These are phyloP conservation scores for Pristionchus pacificus DNA, from an alignment of 1,140 invertebrate species.

Conservation along the genomic window DNA sequence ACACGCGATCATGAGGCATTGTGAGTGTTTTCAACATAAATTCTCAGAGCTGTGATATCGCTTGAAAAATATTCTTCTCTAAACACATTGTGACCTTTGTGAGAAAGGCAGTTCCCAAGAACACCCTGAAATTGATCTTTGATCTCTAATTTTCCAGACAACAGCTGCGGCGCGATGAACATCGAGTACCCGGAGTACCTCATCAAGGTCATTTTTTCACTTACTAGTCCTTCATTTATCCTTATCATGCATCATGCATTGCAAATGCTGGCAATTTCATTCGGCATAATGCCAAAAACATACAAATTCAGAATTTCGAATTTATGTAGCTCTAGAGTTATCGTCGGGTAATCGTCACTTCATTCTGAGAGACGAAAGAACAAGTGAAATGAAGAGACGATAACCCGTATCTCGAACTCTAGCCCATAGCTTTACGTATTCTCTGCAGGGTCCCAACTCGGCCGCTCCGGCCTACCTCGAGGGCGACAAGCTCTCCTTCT, in stretches of 20 bases:
- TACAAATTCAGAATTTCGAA: too few relatives aligned
- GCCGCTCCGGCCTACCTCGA: slow-evolving; percentile 28
- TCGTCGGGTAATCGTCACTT: too few relatives aligned
- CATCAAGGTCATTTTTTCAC: too few relatives aligned
- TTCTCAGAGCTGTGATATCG: background rate
- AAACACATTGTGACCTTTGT: background rate
- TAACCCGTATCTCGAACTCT: too few relatives aligned
- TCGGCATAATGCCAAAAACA: too few relatives aligned
- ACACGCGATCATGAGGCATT: background rate
- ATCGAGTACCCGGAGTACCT: slow-evolving; percentile 37
- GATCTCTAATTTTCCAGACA: slow-evolving; percentile 14
- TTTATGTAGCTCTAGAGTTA: too few relatives aligned
- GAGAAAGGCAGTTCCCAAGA: background rate
- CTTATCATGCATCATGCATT: too few relatives aligned
- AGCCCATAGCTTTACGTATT: too few relatives aligned
- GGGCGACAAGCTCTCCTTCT: slow-evolving; percentile 25
- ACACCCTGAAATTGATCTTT: background rate
- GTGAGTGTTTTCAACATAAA: background rate
- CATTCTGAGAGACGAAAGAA: too few relatives aligned
- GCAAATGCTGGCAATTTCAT: background rate
- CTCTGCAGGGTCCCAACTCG: slow-evolving; percentile 10
- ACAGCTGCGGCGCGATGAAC: slow-evolving; percentile 34
- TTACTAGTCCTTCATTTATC: too few relatives aligned
- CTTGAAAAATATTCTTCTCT: background rate
- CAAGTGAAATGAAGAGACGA: too few relatives aligned